Evolutionary conservation across 2,888 invertebrate genomes (phyloP).

Genomic region (Scrobipalpa costella): DNA sequence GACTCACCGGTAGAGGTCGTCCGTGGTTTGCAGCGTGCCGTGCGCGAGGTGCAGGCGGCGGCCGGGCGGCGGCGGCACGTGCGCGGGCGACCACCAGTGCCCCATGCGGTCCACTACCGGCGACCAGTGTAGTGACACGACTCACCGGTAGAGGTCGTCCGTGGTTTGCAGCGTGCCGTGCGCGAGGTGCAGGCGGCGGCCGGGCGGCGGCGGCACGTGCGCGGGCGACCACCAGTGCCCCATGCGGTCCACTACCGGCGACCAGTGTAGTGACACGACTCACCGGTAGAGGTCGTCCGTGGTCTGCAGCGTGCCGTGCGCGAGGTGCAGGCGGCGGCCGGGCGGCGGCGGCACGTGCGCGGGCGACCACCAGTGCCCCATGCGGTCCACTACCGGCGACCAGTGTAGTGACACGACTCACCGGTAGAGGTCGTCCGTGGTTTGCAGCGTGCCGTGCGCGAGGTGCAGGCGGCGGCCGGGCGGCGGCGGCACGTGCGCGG

Average conservation of each 20-base stretch:
- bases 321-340: slow-evolving; percentile 91
- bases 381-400: neutral
- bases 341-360: slow-evolving; percentile 74
- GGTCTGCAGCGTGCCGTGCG: slow-evolving; percentile 85
- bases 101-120: too few relatives aligned
- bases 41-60: slow-evolving; percentile 23
- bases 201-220: too few relatives aligned
- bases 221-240: neutral
- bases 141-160: too few relatives aligned
- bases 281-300: slow-evolving; percentile 86
- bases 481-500: slow-evolving; percentile 77
- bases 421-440: slow-evolving; percentile 87
- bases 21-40: slow-evolving; percentile 42
- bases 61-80: too few relatives aligned
- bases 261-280: too few relatives aligned
- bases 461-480: slow-evolving; percentile 90
- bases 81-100: too few relatives aligned
- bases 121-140: too few relatives aligned
- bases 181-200: slow-evolving; percentile 21
- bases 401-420: too few relatives aligned
- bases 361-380: slow-evolving; percentile 83
- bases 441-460: slow-evolving; percentile 87
- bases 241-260: neutral
- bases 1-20: too few relatives aligned
- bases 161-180: slow-evolving; percentile 41